Percentiles rank a stretch among this genome's conserved stretches.
These are phyloP conservation scores for Luehdorfia chinensis DNA, from an alignment of 1,140 invertebrate species.

Conservation along the genomic window DNA sequence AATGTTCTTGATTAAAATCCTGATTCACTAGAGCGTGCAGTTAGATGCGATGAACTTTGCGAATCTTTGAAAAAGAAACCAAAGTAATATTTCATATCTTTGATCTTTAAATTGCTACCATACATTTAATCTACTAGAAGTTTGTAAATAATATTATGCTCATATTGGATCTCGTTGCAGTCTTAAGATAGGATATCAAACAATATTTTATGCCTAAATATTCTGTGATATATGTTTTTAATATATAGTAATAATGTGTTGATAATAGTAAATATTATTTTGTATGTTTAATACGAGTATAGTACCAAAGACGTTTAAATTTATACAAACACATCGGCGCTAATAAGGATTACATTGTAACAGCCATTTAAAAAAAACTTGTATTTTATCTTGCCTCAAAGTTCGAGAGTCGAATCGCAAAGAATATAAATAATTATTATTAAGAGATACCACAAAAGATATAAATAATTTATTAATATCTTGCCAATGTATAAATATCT, in stretches of 20 bases:
- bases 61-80: constrained; percentile 13
- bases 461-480: too few species aligned
- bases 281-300: too few species aligned
- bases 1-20: constrained; percentile 14
- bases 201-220: not conserved
- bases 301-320: too few species aligned
- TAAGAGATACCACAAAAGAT: too few species aligned
- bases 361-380: too few species aligned
- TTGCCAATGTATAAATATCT: too few species aligned
- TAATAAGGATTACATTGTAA: too few species aligned
- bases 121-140: constrained; percentile 1
- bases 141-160: not conserved
- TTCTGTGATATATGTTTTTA: not conserved
- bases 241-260: not conserved
- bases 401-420: too few species aligned
- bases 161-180: not conserved
- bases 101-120: constrained; percentile 14
- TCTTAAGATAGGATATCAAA: not conserved
- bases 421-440: too few species aligned
- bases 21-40: constrained; percentile 6
- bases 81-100: constrained; percentile 9
- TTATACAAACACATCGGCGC: too few species aligned
- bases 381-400: too few species aligned
- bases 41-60: constrained; percentile 10
- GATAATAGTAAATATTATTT: too few species aligned